phyloP scores from a whole-genome alignment of 2,888 invertebrate genomes.

The Ferrisia virgata region DNA sequence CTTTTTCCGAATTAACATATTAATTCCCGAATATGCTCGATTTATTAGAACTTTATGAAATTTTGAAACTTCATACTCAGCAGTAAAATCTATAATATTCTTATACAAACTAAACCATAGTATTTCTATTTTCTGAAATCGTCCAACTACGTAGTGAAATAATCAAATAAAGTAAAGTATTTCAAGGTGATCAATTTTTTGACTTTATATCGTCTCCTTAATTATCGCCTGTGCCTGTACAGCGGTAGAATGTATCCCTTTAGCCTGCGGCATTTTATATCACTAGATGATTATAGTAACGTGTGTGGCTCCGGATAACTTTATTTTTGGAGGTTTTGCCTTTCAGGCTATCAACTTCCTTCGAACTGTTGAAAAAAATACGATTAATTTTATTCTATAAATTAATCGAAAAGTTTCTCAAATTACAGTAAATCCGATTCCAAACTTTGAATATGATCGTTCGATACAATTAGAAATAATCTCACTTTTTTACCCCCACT shows the following conservation, averaged over 20 bases:
- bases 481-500: too few species aligned
- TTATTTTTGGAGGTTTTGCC: not conserved
- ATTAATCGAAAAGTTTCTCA: not conserved
- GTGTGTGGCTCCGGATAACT: not conserved
- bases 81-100: not conserved
- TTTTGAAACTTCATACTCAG: too few species aligned
- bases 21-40: too few species aligned
- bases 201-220: not conserved
- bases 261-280: not conserved
- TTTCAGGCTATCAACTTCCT: not conserved
- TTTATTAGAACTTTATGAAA: too few species aligned
- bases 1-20: too few species aligned
- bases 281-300: not conserved
- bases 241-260: not conserved
- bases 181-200: not conserved
- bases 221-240: not conserved
- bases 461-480: too few species aligned
- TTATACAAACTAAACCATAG: not conserved
- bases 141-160: not conserved
- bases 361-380: not conserved
- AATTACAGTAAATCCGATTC: not conserved
- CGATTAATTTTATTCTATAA: not conserved
- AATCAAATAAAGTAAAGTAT: not conserved
- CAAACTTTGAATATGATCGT: too few species aligned
- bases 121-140: not conserved